Base-by-base conservation (phyloP, 2,797 vertebrate genomes). In the Pangasius sanitwongsei region DNA sequence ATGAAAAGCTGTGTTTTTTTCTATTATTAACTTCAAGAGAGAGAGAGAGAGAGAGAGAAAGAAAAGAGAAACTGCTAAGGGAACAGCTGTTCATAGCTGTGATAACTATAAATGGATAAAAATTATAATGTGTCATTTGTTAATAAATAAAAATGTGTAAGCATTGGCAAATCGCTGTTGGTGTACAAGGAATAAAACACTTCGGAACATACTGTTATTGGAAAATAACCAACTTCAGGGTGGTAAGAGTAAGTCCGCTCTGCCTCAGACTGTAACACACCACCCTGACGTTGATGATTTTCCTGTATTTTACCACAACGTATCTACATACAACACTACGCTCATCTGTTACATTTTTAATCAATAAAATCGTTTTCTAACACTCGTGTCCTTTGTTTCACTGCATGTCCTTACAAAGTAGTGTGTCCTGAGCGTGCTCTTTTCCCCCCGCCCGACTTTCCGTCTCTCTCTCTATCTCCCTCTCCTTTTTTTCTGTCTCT, bases 401-500 rank as follows among this genome's bases (percentile, higher is more conserved):
- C 50, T n/a, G 53, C 69, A 59, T 44, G 83, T 85, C 82, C 72
- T 88, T 78, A 77, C 70, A 37, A 65, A 78, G 53, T 57, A 31
- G 41, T 16, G 57, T 65, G 69, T 84, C 81, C 87, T 78, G 31
- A 78, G 5, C 37, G 13, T 61, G 16, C 65, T 25, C 37, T 61
- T 91, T 87, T 74, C 72, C 93, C 88, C 31, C 44, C 25, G 8
- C 48, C 13, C 9, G 31, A 72, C 85, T 57, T 31, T 75, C 55
- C 16, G 8, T 80, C 44, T 23, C 28, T 6, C 16, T 20, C 41
- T 75, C 53, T 28, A n/a, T 44, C 34, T 20, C 57, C 12, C 81
- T 50, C 4, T 78, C 13, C 67, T 25, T 48, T 48, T 55, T 86
- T 15, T 89, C 44, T 86, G n/a, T 75, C 84, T 82, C 77, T 89